These are phyloP conservation scores for Crematogaster levior DNA, from an alignment of 2,888 invertebrate species.

Conservation along the genomic window DNA sequence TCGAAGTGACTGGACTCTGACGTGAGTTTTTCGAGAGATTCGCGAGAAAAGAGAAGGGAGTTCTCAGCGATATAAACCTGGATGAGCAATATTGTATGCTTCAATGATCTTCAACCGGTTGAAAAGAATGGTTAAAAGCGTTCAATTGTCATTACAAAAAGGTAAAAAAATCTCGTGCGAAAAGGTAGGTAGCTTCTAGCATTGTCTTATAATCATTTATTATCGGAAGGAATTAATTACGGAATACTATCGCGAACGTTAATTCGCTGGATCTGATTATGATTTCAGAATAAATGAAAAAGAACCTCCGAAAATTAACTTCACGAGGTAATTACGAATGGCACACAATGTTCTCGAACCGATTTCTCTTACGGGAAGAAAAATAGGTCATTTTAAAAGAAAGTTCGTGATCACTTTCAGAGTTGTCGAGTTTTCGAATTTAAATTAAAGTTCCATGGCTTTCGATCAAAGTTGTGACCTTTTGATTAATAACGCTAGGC, in stretches of 20 bases:
- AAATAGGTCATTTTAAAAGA: conserved; percentile 9
- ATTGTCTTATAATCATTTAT: not conserved
- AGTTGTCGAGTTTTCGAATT: conserved; percentile 31
- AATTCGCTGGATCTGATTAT: not conserved
- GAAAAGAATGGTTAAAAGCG: not conserved
- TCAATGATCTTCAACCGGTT: not conserved
- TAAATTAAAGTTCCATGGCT: conserved; percentile 35
- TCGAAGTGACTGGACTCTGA: conserved; percentile 36
- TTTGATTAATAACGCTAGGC: conserved; percentile 42
- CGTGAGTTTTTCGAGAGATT: conserved; percentile 39
- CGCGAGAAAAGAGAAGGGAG: conserved; percentile 30
- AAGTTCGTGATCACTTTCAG: conserved; percentile 19
- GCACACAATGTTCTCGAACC: not conserved
- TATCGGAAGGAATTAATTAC: not conserved
- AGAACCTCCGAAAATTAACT: not conserved
- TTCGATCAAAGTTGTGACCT: conserved; percentile 20
- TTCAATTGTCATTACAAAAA: not conserved
- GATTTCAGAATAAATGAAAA: not conserved
- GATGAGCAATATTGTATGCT: not conserved
- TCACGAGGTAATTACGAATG: conserved; percentile 1
- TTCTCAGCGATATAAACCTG: conserved; percentile 18
- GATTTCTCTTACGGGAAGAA: not conserved
- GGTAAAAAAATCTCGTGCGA: not conserved
- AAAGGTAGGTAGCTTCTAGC: not conserved
- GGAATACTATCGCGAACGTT: not conserved